Evolutionary conservation across 2,797 vertebrate genomes (phyloP).

Genomic region (Clarias fuscus): DNA sequence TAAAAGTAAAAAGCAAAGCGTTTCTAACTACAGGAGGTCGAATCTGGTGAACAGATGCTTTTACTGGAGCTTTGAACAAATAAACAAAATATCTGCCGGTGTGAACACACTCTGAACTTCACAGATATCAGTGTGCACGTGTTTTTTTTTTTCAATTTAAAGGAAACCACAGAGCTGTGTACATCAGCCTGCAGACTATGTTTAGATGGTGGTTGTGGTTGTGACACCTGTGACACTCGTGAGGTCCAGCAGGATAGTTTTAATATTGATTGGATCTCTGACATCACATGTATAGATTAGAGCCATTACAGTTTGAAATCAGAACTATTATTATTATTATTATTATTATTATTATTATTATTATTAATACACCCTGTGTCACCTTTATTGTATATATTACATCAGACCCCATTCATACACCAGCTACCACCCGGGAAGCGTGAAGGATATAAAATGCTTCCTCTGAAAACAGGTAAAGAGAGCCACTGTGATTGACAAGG

Average conservation of each 20-base stretch:
- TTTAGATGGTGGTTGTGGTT: slow-evolving; percentile 3
- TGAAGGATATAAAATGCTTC: neutral
- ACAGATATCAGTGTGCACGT: too few species aligned
- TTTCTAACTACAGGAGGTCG: neutral
- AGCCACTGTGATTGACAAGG: neutral
- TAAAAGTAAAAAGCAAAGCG: neutral
- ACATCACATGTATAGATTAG: neutral
- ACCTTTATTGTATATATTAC: neutral
- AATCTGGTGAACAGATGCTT: neutral
- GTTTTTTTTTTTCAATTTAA: neutral
- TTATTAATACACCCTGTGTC: too few species aligned
- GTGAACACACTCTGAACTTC: neutral
- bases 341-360: too few species aligned
- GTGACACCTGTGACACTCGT: neutral
- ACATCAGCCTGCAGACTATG: neutral
- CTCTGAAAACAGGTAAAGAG: too few species aligned
- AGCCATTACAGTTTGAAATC: neutral
- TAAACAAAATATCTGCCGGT: neutral
- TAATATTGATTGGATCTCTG: neutral
- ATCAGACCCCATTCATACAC: too few species aligned
- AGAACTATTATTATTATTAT: neutral
- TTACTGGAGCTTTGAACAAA: neutral
- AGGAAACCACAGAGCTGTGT: neutral
- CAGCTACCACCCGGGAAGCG: neutral
- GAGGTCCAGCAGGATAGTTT: neutral